These are phyloP conservation scores for Oryzaephilus surinamensis DNA, from an alignment of 1,140 invertebrate genomes.

Conservation along the genomic window DNA sequence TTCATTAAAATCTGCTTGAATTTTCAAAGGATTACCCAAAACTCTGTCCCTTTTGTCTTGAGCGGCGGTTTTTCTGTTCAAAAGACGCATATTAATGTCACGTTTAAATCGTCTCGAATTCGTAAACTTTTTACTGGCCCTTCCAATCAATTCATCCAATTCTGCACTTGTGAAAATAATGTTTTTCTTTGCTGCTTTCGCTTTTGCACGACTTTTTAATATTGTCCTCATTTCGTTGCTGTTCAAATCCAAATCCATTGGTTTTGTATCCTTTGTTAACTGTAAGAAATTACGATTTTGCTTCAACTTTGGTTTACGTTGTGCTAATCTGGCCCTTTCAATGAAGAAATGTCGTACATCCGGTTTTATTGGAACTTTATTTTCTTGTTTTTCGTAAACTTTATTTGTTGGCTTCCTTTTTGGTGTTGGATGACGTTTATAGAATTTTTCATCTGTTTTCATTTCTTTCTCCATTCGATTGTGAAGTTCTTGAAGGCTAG, in stretches of 20 bases:
- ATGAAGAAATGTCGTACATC: background rate
- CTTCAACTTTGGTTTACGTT: background rate
- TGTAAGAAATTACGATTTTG: too few species aligned
- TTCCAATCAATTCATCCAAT: slow-evolving; percentile 21
- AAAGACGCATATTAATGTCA: slow-evolving; percentile 19
- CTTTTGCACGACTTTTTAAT: slow-evolving; percentile 21
- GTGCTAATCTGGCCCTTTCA: background rate
- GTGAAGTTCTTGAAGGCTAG: slow-evolving; percentile 6
- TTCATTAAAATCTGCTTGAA: slow-evolving; percentile 4
- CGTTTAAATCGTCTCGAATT: slow-evolving; percentile 12
- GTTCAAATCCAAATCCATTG: slow-evolving; percentile 18
- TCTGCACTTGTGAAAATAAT: slow-evolving; percentile 26
- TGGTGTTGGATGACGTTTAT: too few species aligned
- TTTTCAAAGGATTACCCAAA: slow-evolving; percentile 8
- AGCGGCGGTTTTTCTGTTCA: slow-evolving; percentile 16
- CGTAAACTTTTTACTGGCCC: slow-evolving; percentile 17
- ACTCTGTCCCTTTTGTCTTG: slow-evolving; percentile 4
- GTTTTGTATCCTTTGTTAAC: slow-evolving; percentile 2
- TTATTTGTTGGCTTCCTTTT: too few species aligned
- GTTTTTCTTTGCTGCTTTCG: slow-evolving; percentile 23
- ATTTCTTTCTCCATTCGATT: slow-evolving; percentile 15
- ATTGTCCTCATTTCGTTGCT: slow-evolving; percentile 24
- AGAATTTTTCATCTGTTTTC: slow-evolving; percentile 16
- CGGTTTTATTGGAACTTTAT: background rate
- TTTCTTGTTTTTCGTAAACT: slow-evolving; percentile 3